Evolutionary conservation across 2,113 vertebrate species (phyloP).

Genomic region (Scartelaos histophorus): DNA sequence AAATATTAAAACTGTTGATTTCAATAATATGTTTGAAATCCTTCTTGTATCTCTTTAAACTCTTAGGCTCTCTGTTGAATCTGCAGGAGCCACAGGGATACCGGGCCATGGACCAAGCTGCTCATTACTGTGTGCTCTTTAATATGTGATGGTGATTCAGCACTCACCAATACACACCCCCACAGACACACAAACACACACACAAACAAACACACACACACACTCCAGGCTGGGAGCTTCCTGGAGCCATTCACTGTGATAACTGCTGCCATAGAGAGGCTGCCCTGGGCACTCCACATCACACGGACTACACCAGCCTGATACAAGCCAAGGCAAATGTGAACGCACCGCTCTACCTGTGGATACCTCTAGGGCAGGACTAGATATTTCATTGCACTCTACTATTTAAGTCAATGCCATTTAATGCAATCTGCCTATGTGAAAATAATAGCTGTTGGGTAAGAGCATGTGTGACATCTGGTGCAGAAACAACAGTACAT

Average conservation of each 20-base stretch:
- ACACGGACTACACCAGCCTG: constrained; percentile 10
- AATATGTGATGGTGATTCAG: constrained; percentile 53
- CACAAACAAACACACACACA: not conserved
- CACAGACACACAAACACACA: constrained; percentile 12
- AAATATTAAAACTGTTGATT: too few relatives aligned
- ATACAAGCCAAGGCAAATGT: constrained; percentile 10
- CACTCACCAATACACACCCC: constrained; percentile 16
- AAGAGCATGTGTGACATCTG: too few relatives aligned
- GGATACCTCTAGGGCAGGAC: not conserved
- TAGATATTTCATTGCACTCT: not conserved
- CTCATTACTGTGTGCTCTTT: constrained; percentile 11
- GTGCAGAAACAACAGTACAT: too few relatives aligned
- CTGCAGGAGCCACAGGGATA: too few relatives aligned
- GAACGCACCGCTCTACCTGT: not conserved
- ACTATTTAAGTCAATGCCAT: not conserved
- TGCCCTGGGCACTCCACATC: not conserved
- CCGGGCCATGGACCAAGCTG: constrained; percentile 20
- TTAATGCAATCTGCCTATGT: not conserved
- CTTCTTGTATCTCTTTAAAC: too few relatives aligned
- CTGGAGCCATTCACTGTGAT: constrained; percentile 29
- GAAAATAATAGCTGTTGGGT: too few relatives aligned
- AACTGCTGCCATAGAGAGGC: constrained; percentile 23
- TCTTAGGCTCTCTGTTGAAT: too few relatives aligned
- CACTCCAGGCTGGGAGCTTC: constrained; percentile 30
- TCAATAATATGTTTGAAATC: too few relatives aligned